phyloP scores from a whole-genome alignment of 2,797 vertebrate species.

The Miichthys miiuy region DNA sequence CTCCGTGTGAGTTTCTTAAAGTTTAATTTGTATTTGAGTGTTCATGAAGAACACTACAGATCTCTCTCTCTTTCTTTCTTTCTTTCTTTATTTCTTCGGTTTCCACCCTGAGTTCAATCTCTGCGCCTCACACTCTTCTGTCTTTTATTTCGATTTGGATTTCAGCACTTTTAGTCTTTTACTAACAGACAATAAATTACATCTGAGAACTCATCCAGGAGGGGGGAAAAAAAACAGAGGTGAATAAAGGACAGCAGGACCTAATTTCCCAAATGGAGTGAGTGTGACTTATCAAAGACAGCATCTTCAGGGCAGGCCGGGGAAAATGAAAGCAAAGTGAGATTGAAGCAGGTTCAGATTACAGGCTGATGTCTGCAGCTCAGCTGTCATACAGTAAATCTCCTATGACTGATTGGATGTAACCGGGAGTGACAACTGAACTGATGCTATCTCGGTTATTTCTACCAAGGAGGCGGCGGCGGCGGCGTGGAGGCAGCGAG shows the following conservation, averaged over 20 bases:
- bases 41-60: neutral
- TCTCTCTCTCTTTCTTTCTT: neutral
- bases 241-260: slow-evolving; percentile 39
- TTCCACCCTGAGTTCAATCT: neutral
- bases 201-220: neutral
- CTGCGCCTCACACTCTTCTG: neutral
- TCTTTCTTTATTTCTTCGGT: neutral
- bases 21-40: too few species aligned
- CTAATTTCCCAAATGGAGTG: slow-evolving; percentile 64
- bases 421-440: slow-evolving; percentile 54
- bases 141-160: slow-evolving; percentile 3
- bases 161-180: slow-evolving; percentile 3
- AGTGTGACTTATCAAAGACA: slow-evolving; percentile 56
- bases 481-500: neutral
- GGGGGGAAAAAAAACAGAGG: neutral
- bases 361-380: slow-evolving; percentile 57
- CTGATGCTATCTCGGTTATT: slow-evolving; percentile 54
- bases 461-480: slow-evolving; percentile 2
- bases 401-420: slow-evolving; percentile 46
- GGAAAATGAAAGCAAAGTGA: slow-evolving; percentile 54
- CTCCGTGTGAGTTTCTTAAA: neutral
- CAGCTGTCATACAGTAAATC: slow-evolving; percentile 28
- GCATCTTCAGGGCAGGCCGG: slow-evolving; percentile 48
- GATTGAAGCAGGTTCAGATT: slow-evolving; percentile 61
- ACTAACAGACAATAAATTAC: slow-evolving; percentile 12